Base-by-base conservation (phyloP, 2,113 vertebrate genomes). In the Hemibagrus wyckioides region DNA sequence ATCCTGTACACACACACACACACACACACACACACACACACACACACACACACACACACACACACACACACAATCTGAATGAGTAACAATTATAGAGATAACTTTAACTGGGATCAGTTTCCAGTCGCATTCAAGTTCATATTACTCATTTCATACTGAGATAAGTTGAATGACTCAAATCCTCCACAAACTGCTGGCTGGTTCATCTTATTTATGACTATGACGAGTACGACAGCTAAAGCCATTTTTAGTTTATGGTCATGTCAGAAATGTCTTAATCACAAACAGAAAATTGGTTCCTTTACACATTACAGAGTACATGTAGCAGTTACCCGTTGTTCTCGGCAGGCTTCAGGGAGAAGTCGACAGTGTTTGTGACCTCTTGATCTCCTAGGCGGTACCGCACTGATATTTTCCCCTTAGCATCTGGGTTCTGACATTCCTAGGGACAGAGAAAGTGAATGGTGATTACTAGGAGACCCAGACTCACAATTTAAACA, bases 311-410 rank as follows among this genome's bases (percentile, higher is more conserved):
- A 61, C 7, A 61, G 59, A 61, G 25, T 36, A 19, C 15, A 13
- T 41, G 9, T 14, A 6, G 41, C 25, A 76, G 28, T 81, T 87
- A 87, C 85, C 85, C 65, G 11, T 10, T 87, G 6, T 82, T 87
- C 28, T 75, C 85, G 17, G 39, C 52, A 48, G 79, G 67, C 19
- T 50, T 87, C 52, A 87, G 28, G 23, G 52, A 82, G 65, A 73
- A 87, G 48, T 69, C 17, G 3, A 86, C 63, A 30, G 25, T 86
- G 79, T 82, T 86, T 41, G 85, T 59, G 52, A 82, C 65, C n/a
- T 82, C 65, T 73, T 86, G 61, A 48, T 50, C 79, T 73, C 36
- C 79, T 25, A 86, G 79, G 52, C n/a, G 79, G 65, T 86, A 86
- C 39, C 28, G 28, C 39, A 86, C 36, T 54, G 52, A 23, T 82